Base-by-base conservation (phyloP, 2,113 vertebrate genomes). In the Grus americana region DNA sequence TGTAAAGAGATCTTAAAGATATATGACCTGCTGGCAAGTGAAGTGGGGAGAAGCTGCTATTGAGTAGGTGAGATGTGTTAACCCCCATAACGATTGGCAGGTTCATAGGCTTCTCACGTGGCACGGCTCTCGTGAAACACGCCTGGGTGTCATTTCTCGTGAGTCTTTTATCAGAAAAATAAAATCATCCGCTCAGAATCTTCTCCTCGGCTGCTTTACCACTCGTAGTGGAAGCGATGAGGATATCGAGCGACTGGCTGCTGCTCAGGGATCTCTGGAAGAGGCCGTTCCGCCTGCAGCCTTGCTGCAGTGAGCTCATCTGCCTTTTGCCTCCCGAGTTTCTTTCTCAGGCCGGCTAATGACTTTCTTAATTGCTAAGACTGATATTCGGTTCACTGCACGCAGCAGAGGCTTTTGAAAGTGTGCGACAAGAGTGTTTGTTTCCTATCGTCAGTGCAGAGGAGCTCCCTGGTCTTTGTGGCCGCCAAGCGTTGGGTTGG, bases 341-440 rank as follows among this genome's bases (percentile, higher is more conserved):
- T 23, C 47, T 20, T 36, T 23, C 89, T 27, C 44, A 5, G 4
- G 7, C 12, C 44, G 1, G 15, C n/a, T 42, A 13, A 36, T 14
- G 50, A 21, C 76, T 42, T 38, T 10, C 58, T 15, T 23, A 27
- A 7, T 38, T 52, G 36, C 89, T 3, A 4, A 15, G 27, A 4
- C 8, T 5, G 5, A 2, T 13, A 3, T 2, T 14, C 18, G 6
- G 50, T 7, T 79, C 9, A 3, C 26, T 20, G 73, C 73, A 7
- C 3, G 5, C 58, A 24, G 65, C 42, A 19, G 40, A 32, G 80
- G 1, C 71, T 8, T 30, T 7, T 13, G 78, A 1, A 16, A 27
- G 52, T 0, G 22, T 2, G 4, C 1, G 6, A 34, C 29, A 10
- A 29, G n/a, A 24, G 9, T 1, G 62, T 32, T 9, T 13, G 8